These are phyloP conservation scores for Tridacna crocea DNA, from an alignment of 2,888 invertebrate genomes.

Conservation along the genomic window DNA sequence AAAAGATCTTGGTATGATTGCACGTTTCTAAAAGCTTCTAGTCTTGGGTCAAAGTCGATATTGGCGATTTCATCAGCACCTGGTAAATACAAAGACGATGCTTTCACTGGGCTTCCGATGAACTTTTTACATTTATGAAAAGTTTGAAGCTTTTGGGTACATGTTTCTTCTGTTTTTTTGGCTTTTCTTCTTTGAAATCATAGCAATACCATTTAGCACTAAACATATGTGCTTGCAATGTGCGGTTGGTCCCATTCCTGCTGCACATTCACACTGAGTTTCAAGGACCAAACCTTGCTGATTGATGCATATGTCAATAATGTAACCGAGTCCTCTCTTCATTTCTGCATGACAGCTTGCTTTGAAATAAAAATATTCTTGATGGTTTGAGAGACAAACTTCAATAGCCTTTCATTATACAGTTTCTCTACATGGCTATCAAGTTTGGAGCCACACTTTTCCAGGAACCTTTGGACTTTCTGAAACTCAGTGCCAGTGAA, in stretches of 20 bases:
- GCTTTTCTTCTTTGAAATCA: no score
- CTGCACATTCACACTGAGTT: neutral
- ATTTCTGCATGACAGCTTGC: neutral
- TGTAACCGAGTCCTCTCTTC: neutral
- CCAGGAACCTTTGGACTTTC: no score
- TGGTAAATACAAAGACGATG: slow-evolving; percentile 35
- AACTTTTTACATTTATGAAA: no score
- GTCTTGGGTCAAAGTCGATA: slow-evolving; percentile 53
- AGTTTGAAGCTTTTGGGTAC: no score
- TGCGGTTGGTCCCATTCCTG: no score
- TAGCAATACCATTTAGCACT: no score
- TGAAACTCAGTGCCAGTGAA: no score
- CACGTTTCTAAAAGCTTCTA: no score
- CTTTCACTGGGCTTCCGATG: slow-evolving; percentile 47
- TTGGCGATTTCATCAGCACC: slow-evolving; percentile 50
- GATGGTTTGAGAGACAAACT: neutral
- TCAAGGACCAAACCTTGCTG: neutral
- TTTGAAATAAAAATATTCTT: neutral
- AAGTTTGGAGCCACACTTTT: no score
- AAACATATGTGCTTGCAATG: no score
- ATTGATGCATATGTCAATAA: neutral
- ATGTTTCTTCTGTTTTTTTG: no score
- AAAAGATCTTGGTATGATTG: no score
- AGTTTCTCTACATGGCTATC: neutral
- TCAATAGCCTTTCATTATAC: neutral